Evolutionary conservation across 2,797 vertebrate species (phyloP), one percentile per base, ranked within the genome.

Genomic region (Danio jaintianensis): DNA sequence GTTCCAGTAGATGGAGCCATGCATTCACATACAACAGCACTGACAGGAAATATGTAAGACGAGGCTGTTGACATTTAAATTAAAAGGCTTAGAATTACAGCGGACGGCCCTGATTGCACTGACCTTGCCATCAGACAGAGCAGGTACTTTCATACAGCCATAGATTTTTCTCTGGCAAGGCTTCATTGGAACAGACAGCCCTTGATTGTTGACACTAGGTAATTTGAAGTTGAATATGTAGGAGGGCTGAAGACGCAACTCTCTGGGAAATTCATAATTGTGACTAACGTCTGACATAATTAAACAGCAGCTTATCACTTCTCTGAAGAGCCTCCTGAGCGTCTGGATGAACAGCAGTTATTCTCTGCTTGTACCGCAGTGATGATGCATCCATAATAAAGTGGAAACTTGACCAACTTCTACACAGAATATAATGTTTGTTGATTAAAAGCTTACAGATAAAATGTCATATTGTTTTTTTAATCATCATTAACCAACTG

Each of bases 1-100:
- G 45, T 63, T 72, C 68, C 68, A 72, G 68, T 38, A 72, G 78
- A 72, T 80, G 59, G 59, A 73, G 78, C 48, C 68, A 72, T 64
- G 69, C 48, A 80, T 10, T 45, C 69, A 72, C 16, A 70, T 2
- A 69, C 29, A 5, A n/a, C 20, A 59, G 12, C 56, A n/a, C 45
- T 40, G 22, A 36, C 67, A n/a, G 6, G 18, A 62, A 36, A n/a
- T 6, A 20, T 42, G n/a, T 58, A n/a, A 43, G 16, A 20, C 9
- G 6, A 53, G 11, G 48, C 20, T 73, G 20, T 64, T 80, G 38
- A 66, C 68, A 72, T 72, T 79, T 18, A 11, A 55, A 64, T 73
- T 3, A 40, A 61, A 80, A 80, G 13, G 48, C 68, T 43, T 38
- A 38, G 18, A 53, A 52, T 53, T 72, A 45, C n/a, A 55, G 42